phyloP scores from a whole-genome alignment of 2,888 invertebrate species.

The Cremastinae sp. region DNA sequence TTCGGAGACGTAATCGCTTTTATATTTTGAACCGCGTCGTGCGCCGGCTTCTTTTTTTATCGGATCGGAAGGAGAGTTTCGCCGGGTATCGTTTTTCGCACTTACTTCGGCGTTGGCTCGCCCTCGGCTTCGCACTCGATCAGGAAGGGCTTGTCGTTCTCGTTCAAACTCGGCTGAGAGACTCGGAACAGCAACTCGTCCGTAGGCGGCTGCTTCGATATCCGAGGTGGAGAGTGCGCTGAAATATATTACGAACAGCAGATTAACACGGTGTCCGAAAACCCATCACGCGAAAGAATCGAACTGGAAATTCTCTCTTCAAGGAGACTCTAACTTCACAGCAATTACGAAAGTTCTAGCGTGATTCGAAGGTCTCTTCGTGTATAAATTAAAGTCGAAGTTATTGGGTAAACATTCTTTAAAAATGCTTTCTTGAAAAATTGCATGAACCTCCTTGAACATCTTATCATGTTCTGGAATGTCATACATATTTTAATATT shows the following conservation, averaged over 20 bases:
- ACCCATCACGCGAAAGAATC: neutral
- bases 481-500: too few species aligned
- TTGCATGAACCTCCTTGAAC: too few species aligned
- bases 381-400: too few species aligned
- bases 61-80: neutral
- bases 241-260: constrained; percentile 66
- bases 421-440: too few species aligned
- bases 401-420: too few species aligned
- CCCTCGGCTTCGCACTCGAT: constrained; percentile 98
- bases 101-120: constrained; percentile 95
- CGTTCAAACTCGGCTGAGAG: constrained; percentile 87
- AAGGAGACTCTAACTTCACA: too few species aligned
- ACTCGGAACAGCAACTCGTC: constrained; percentile 96
- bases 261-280: constrained; percentile 42
- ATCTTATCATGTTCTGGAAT: too few species aligned
- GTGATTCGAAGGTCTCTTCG: too few species aligned
- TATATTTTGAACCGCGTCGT: too few species aligned
- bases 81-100: constrained; percentile 63
- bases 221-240: constrained; percentile 95
- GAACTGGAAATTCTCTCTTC: too few species aligned
- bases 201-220: constrained; percentile 95
- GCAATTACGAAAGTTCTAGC: too few species aligned
- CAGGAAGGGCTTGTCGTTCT: constrained; percentile 95
- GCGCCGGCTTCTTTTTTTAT: constrained; percentile 7
- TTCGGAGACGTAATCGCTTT: too few species aligned